Base-by-base conservation (phyloP, 2,797 vertebrate genomes). In the Carduelis carduelis region DNA sequence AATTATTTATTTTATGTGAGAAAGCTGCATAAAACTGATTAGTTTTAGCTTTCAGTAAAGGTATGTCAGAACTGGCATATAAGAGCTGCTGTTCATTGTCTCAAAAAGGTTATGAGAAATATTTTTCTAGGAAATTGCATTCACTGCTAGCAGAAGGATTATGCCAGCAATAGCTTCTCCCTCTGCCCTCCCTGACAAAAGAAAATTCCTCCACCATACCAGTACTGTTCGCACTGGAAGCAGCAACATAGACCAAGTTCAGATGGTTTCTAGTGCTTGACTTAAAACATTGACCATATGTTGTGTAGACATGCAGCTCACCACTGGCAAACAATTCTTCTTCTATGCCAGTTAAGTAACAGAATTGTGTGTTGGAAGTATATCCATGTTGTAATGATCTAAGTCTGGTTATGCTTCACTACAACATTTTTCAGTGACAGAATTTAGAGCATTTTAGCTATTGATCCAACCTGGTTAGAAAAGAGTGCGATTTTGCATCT, bases 141-240 rank as follows among this genome's bases (percentile, higher is more conserved):
- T 72, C 4, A 43, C 5, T 78, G 22, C 8, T 47, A 76, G 19
- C 16, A 21, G 66, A 65, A 69, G 22, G 30, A 64, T 65, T 68
- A 30, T 59, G 12, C 12, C 28, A 83, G 26, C 7, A 61, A 44
- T 24, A 77, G 14, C 17, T n/a, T 46, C 4, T 2, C 32, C 21
- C 27, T 28, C 30, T 5, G 6, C 16, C 13, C 27, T 6, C 14
- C 1, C 1, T 2, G 3, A 8, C 0, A 13, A 30, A 30, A 0
- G 5, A 85, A 80, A 57, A 14, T 86, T 59, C 28, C 22, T 59
- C 12, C 2, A 24, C 20, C 50, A 11, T 18, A 56, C 43, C 44
- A 60, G 39, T 52, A 12, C 9, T 64, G 5, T 47, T 60, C 37
- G 8, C 49, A 32, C 23, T 64, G 30, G 32, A 81, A 68, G 37